phyloP scores from a whole-genome alignment of 2,797 vertebrate genomes.

The Pipistrellus pipistrellus region DNA sequence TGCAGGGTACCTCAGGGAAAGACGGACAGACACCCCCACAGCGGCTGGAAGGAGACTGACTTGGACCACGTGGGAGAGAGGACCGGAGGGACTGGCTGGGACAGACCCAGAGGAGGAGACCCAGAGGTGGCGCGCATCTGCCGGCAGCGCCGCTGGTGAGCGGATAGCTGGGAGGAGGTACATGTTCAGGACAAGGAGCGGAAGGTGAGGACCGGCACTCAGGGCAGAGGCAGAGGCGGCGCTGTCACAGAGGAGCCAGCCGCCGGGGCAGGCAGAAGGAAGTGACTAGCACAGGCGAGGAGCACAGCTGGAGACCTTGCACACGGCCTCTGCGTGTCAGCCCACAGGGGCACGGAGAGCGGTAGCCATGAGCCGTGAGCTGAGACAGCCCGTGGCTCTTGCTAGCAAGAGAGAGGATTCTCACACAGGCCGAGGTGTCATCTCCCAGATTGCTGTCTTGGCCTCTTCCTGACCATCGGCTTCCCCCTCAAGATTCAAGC shows the following conservation, averaged over 20 bases:
- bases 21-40: background rate
- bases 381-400: background rate
- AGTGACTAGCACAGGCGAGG: background rate
- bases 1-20: background rate
- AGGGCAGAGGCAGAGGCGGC: background rate
- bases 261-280: background rate
- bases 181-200: fast-evolving
- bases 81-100: background rate
- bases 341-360: background rate
- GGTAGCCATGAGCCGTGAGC: fast-evolving
- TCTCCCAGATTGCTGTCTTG: background rate
- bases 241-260: too few relatives aligned
- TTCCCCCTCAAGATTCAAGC: background rate
- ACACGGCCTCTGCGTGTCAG: fast-evolving
- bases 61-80: background rate
- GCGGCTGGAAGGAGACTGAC: background rate
- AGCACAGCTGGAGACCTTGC: background rate
- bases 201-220: too few relatives aligned
- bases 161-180: background rate
- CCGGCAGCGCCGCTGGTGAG: background rate
- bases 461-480: background rate
- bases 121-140: fast-evolving
- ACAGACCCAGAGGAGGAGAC: too few relatives aligned
- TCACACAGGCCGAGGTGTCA: background rate
- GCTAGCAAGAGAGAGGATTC: background rate